Base-by-base conservation (phyloP, 2,113 vertebrate genomes). In the Pachycephala philippinensis region DNA sequence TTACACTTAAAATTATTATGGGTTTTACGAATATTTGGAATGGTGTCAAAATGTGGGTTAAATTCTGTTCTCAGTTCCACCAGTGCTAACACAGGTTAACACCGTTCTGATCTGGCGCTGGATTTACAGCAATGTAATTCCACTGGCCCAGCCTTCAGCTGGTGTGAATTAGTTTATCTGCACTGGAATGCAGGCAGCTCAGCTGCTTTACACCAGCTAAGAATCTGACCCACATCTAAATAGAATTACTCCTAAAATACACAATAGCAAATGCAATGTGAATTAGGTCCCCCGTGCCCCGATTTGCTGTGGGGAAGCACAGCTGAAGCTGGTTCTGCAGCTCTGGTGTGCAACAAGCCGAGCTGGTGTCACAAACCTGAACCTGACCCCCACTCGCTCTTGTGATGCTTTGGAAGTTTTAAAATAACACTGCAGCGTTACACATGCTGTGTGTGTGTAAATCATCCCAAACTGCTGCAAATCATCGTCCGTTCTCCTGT, bases 81-180 rank as follows among this genome's bases (percentile, higher is more conserved):
- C 96, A 93, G 92, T 4, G 86, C 95, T 96, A 96, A 96, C 93
- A 80, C 95, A 87, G 95, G 92, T 86, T 96, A 97, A 93, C 64
- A 31, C 93, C 37, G 23, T 90, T 96, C 95, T 93, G 95, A 96
- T 94, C 96, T 94, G 35, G 8, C 23, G 0, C 88, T 90, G 93
- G 93, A 97, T 96, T 97, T 96, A 92, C 92, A 92, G 95, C 90
- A 70, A 75, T 71, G 60, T 95, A 92, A 96, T 94, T 95, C 95
- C 69, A 61, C 86, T 64, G 96, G 83, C 92, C 94, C 65, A 56
- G 88, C 9, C 3, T 90, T 97, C 93, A 94, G 93, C 96, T 97
- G 93, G 95, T 95, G 95, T 95, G 93, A 97, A 96, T 96, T 95
- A 96, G 95, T 97, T 97, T 96, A 96, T 95, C 95, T 96, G 85